A percentile compares a stretch with the other conserved stretches of the same genome.
Conservation (phyloP, 2,888 invertebrate species). For the Pollenia angustigena region DNA sequence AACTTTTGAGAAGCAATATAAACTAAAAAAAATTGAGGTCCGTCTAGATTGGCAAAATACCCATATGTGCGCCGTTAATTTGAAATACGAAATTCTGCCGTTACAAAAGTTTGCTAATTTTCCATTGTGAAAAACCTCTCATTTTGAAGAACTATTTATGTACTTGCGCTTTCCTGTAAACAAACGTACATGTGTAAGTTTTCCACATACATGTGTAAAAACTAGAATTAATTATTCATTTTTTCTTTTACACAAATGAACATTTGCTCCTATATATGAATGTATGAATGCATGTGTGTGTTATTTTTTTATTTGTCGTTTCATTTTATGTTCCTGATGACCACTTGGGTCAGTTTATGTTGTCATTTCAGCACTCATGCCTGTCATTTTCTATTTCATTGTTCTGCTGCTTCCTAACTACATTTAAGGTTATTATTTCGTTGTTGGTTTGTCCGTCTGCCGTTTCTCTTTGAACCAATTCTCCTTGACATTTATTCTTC, state of each 20-base stretch:
- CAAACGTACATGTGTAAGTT: not conserved
- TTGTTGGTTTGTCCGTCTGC: not conserved
- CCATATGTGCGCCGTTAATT: too few species aligned
- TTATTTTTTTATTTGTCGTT: constrained; percentile 36
- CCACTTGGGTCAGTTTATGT: constrained; percentile 68
- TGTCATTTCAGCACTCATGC: constrained; percentile 66
- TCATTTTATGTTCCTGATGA: constrained; percentile 64
- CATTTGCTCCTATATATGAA: not conserved
- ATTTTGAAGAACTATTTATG: not conserved
- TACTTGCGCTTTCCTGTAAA: not conserved
- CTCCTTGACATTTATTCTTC: not conserved
- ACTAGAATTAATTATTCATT: constrained; percentile 53
- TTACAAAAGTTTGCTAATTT: too few species aligned
- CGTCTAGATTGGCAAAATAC: too few species aligned
- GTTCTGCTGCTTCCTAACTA: constrained; percentile 41
- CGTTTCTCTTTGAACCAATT: not conserved
- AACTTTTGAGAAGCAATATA: too few species aligned
- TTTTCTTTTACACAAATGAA: constrained; percentile 16
- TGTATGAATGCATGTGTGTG: constrained; percentile 4
- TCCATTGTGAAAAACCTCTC: not conserved
- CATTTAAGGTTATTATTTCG: constrained; percentile 57
- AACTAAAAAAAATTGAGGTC: too few species aligned
- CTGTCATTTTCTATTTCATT: constrained; percentile 61
- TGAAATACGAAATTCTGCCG: too few species aligned
- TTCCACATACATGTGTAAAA: constrained; percentile 30